A percentile compares a stretch with the other conserved stretches of the same genome.
These are phyloP conservation scores for Lutraria rhynchaena DNA, from an alignment of 1,140 invertebrate species.

Conservation along the genomic window DNA sequence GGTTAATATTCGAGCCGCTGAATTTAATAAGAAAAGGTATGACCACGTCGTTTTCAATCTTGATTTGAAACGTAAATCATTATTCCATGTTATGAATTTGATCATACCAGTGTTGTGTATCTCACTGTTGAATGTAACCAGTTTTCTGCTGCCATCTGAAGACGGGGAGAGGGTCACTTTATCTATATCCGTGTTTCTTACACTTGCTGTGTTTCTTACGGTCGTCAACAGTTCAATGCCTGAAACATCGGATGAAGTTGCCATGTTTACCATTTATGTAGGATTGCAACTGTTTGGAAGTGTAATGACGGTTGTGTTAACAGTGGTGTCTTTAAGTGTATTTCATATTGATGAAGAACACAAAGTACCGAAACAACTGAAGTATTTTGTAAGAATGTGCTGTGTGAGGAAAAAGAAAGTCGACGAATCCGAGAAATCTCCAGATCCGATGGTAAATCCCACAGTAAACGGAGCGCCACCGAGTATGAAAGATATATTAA, in stretches of 20 bases:
- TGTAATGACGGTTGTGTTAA: constrained; percentile 33
- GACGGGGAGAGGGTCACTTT: constrained; percentile 63
- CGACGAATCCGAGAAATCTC: no score
- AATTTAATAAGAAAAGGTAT: constrained; percentile 12
- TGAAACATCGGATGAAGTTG: constrained; percentile 56
- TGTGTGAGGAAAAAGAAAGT: neutral
- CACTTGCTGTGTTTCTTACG: constrained; percentile 59
- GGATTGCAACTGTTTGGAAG: constrained; percentile 44
- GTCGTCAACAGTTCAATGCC: constrained; percentile 56
- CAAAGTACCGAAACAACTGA: neutral
- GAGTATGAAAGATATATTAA: no score
- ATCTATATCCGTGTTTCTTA: constrained; percentile 60
- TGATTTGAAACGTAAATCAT: constrained; percentile 11
- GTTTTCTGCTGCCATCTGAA: constrained; percentile 56
- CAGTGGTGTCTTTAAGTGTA: constrained; percentile 10
- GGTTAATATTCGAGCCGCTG: neutral
- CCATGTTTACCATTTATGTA: constrained; percentile 79
- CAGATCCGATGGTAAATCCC: no score
- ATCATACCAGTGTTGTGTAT: constrained; percentile 61
- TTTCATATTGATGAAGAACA: neutral
- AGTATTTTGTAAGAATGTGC: neutral
- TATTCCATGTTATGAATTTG: constrained; percentile 55
- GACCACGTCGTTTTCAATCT: constrained; percentile 43
- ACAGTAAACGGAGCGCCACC: neutral
- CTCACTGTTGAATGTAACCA: constrained; percentile 47